phyloP scores from a whole-genome alignment of 2,888 invertebrate genomes.

The Chrysolina americana region DNA sequence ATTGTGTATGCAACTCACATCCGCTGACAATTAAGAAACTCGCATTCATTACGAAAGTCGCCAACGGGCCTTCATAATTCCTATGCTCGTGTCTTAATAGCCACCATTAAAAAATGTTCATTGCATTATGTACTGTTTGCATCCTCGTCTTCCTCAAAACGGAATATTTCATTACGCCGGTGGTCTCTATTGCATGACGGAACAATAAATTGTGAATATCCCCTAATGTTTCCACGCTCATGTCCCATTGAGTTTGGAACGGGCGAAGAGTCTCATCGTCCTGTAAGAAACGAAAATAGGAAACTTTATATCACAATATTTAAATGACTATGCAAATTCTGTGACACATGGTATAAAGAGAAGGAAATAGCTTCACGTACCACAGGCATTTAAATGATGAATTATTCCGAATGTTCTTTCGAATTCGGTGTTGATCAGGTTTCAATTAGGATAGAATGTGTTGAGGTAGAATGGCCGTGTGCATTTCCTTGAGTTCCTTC shows the following conservation, averaged over 20 bases:
- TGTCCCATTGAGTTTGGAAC: slow-evolving; percentile 33
- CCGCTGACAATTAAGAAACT: too few species aligned
- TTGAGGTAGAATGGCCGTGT: too few species aligned
- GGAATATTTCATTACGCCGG: slow-evolving; percentile 33
- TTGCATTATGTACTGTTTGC: too few species aligned
- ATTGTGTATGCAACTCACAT: too few species aligned
- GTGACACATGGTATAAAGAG: slow-evolving; percentile 49
- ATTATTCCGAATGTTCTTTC: too few species aligned
- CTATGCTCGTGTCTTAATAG: too few species aligned
- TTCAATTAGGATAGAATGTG: too few species aligned
- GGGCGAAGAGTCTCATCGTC: slow-evolving; percentile 41
- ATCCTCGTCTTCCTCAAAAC: slow-evolving; percentile 31
- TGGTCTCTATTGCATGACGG: slow-evolving; percentile 34
- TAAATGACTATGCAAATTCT: slow-evolving; percentile 51
- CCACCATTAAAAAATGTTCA: too few species aligned
- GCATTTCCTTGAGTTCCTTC: too few species aligned
- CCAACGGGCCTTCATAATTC: too few species aligned
- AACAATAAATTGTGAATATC: slow-evolving; percentile 41
- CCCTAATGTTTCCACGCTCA: slow-evolving; percentile 23
- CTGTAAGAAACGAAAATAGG: slow-evolving; percentile 46
- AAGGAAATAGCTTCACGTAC: slow-evolving; percentile 45
- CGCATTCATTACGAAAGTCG: too few species aligned
- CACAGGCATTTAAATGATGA: slow-evolving; percentile 7
- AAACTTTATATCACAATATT: slow-evolving; percentile 51
- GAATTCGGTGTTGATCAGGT: too few species aligned